Base-by-base conservation (phyloP, 2,797 vertebrate genomes). In the Sebastes cheni region DNA sequence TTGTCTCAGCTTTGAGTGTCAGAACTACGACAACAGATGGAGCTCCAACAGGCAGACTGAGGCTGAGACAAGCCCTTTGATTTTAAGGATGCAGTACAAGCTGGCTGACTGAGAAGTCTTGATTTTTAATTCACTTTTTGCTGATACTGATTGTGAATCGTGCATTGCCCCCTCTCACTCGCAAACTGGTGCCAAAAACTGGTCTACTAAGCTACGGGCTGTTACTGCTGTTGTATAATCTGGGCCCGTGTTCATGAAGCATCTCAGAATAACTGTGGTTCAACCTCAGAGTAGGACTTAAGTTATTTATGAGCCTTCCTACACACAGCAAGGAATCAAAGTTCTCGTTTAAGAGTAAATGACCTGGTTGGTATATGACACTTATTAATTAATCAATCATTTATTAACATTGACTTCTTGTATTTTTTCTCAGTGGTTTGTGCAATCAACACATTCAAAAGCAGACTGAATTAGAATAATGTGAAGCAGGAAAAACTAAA, bases 1-100 rank as follows among this genome's bases (percentile, higher is more conserved):
- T 42, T 18, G 46, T 22, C 68, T 86, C 73, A 69, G 84, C 61
- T 62, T 20, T 27, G 30, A 71, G 29, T 3, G 74, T 23, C 25
- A 73, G 8, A 66, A 60, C 5, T 12, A 29, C 11, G 29, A 59
- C 52, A 75, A 64, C 50, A 78, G 69, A 68, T 34, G 52, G 72
- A 72, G 69, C 42, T 54, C 46, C 25, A 25, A 75, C 32, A 46
- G 75, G 36, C 30, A 12, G 59, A 22, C 50, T 0, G 67, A 67
- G 42, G 55, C 42, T 6, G 54, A 4, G 56, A 67, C 3, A 7
- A 27, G 50, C 10, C 12, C 42, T 55, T 61, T 29, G 34, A 32
- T 58, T 65, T 66, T 29, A 4, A 68, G 36, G 3, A 0, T 55
- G 39, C 55, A 23, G 32, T 20, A 14, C 32, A 32, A 8, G 23